Percentiles rank a stretch among this genome's conserved stretches.
phyloP scores from a whole-genome alignment of 35 echinoderm and acorn worm genomes.

The Lytechinus variegatus region DNA sequence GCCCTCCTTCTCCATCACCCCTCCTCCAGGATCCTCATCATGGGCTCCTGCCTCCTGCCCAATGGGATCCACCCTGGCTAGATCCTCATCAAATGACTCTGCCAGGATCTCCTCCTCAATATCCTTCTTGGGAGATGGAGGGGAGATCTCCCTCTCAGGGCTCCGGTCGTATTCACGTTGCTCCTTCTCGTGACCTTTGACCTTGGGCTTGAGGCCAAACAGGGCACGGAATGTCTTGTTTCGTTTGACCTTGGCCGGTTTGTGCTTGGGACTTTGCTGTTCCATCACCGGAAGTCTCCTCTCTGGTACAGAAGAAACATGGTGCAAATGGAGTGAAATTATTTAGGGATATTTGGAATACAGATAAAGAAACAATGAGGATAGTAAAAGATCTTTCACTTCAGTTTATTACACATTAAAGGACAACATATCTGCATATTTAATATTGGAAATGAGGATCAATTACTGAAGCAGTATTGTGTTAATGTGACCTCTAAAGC shows the following conservation, averaged over 20 bases:
- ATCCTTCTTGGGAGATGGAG: background rate
- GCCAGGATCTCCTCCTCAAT: slow-evolving; percentile 40
- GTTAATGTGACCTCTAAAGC: too few species aligned
- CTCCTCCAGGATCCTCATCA: background rate
- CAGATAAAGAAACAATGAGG: too few species aligned
- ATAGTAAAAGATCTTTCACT: too few species aligned
- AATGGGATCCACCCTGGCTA: slow-evolving; percentile 37
- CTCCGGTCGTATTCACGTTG: background rate
- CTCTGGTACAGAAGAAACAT: slow-evolving; percentile 24
- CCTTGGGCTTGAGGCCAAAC: slow-evolving; percentile 73
- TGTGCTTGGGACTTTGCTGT: background rate
- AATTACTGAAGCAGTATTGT: too few species aligned
- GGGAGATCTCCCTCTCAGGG: slow-evolving; percentile 12
- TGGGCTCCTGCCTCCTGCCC: slow-evolving; percentile 45
- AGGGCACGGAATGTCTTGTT: slow-evolving; percentile 71
- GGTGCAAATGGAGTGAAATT: too few species aligned
- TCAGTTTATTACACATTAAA: too few species aligned
- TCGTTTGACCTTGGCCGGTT: slow-evolving; percentile 54
- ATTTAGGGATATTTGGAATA: too few species aligned
- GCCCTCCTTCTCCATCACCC: slow-evolving; percentile 15
- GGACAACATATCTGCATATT: too few species aligned
- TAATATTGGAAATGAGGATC: too few species aligned
- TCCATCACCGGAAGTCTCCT: slow-evolving; percentile 52
- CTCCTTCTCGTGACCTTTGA: slow-evolving; percentile 55
- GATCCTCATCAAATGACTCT: background rate